Percentiles rank a stretch among this genome's conserved stretches.
These are phyloP conservation scores for Trachurus trachurus DNA, from an alignment of 2,797 vertebrate genomes.

Conservation along the genomic window DNA sequence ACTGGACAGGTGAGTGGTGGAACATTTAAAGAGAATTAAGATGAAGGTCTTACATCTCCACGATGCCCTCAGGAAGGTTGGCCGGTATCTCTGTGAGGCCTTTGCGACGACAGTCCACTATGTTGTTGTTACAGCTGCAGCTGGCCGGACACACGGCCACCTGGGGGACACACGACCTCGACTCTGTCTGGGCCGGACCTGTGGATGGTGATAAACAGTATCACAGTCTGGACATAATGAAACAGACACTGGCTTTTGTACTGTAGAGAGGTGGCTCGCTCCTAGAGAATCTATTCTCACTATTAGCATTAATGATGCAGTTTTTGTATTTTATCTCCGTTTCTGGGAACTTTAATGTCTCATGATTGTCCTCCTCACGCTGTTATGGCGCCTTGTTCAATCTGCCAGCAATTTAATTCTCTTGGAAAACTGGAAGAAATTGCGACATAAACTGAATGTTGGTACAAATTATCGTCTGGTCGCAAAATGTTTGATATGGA, in stretches of 20 bases:
- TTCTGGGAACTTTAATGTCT: not conserved
- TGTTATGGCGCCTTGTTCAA: slow-evolving; percentile 8
- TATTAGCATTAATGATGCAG: not conserved
- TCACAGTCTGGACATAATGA: not conserved
- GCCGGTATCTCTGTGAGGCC: slow-evolving; percentile 93
- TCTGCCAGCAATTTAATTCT: not conserved
- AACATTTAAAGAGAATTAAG: not conserved
- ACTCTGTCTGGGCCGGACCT: slow-evolving; percentile 90
- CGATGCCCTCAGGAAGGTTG: slow-evolving; percentile 94
- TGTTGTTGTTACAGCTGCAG: slow-evolving; percentile 97
- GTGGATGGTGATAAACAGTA: slow-evolving; percentile 3
- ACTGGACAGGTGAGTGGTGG: not conserved
- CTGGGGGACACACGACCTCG: slow-evolving; percentile 91
- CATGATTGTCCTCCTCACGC: not conserved
- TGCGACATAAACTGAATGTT: not conserved
- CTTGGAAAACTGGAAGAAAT: not conserved
- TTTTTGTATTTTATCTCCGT: not conserved
- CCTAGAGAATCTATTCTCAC: not conserved
- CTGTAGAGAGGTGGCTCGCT: not conserved
- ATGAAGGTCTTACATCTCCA: slow-evolving; percentile 93
- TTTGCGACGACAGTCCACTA: slow-evolving; percentile 96
- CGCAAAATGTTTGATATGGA: slow-evolving; percentile 7
- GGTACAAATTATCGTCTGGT: not conserved
- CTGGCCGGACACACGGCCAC: slow-evolving; percentile 92
- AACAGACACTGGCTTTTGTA: not conserved